phyloP scores from a whole-genome alignment of 2,113 vertebrate species.

The Vidua macroura region DNA sequence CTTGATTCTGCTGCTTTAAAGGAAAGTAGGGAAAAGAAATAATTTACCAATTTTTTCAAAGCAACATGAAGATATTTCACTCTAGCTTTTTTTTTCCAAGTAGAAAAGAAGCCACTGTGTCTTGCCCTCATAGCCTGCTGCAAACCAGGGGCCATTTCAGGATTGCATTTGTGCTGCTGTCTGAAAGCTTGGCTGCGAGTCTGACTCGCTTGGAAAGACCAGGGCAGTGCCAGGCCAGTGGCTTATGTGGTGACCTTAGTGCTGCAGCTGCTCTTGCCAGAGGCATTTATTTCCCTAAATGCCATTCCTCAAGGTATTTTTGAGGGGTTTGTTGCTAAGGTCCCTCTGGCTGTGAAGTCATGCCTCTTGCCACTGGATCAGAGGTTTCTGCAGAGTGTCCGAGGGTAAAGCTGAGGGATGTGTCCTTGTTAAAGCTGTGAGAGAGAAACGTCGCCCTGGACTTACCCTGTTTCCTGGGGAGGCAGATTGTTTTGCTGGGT shows the following conservation, averaged over 20 bases:
- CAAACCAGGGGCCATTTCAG: neutral
- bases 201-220: neutral
- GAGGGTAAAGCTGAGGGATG: neutral
- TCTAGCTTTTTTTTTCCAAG: neutral
- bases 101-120: neutral
- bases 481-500: constrained; percentile 28
- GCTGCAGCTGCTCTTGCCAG: neutral
- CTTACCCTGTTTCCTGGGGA: neutral
- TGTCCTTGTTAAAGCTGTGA: neutral
- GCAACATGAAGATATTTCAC: neutral
- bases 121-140: neutral
- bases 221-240: neutral
- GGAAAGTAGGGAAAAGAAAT: neutral
- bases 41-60: neutral
- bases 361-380: neutral
- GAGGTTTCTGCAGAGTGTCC: neutral
- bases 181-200: neutral
- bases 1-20: neutral
- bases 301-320: neutral
- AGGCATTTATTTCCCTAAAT: neutral
- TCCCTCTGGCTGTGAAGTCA: neutral
- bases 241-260: neutral
- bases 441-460: neutral
- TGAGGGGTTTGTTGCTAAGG: neutral
- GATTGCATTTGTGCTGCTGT: neutral